Percentiles rank a stretch among this genome's conserved stretches.
Evolutionary conservation across 2,888 invertebrate genomes (phyloP).

Genomic region (Drosophila anceps): DNA sequence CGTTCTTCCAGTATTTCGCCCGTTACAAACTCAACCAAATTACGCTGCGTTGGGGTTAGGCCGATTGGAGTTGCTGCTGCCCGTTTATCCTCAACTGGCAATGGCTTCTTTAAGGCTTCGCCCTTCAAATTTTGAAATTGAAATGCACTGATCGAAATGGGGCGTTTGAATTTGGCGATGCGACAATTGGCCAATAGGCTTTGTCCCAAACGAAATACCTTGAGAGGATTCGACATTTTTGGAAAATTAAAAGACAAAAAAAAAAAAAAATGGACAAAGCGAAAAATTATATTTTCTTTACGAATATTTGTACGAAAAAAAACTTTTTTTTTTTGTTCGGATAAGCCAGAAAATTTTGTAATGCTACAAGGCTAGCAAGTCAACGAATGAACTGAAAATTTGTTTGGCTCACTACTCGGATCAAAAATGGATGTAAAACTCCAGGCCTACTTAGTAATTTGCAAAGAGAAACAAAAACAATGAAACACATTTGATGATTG

Average conservation of each 20-base stretch:
- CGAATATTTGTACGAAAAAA: conserved; percentile 5
- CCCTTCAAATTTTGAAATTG: conserved; percentile 37
- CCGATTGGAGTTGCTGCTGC: neutral
- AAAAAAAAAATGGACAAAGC: conserved; percentile 1
- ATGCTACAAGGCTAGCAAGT: conserved; percentile 24
- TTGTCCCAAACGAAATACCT: conserved; percentile 24
- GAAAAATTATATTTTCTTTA: conserved; percentile 5
- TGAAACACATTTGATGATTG: neutral
- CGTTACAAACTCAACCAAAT: conserved; percentile 46
- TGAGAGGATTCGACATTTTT: conserved; percentile 38
- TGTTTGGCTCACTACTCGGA: neutral
- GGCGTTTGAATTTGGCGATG: conserved; percentile 23
- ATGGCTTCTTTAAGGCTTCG: conserved; percentile 13
- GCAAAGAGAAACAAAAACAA: neutral
- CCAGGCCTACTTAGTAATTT: conserved; percentile 17
- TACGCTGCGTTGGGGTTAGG: conserved; percentile 31
- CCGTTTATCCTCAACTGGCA: conserved; percentile 12
- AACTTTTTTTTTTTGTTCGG: conserved; percentile 12
- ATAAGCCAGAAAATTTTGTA: conserved; percentile 35
- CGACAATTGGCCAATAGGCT: conserved; percentile 13
- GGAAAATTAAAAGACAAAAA: neutral
- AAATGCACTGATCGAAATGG: conserved; percentile 19
- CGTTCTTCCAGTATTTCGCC: conserved; percentile 54
- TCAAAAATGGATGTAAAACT: neutral
- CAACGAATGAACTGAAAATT: conserved; percentile 21